Base-by-base conservation (phyloP, 2,888 invertebrate species). In the Heterodera filipjevi region DNA sequence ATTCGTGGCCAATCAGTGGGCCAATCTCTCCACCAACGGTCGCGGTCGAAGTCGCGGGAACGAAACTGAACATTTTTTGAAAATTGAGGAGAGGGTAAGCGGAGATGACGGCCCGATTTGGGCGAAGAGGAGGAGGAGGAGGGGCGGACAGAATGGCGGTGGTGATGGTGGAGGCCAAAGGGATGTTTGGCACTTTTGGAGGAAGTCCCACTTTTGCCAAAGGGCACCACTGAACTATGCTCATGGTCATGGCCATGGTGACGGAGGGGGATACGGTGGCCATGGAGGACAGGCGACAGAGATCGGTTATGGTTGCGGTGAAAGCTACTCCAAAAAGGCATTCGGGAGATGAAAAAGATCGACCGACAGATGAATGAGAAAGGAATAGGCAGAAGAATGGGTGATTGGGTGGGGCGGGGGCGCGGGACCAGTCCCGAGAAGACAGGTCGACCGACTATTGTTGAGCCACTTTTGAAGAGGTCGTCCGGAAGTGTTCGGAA, bases 21-120 rank as follows among this genome's bases (percentile, higher is more conserved):
- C 88, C 88, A 88, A 77, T 88, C 87, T 46, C 82, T 81, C 87
- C 87, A 88, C 86, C 85, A 88, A 77, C 82, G 86, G 79, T 88
- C 87, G 35, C 84, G 80, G 77, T 87, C 84, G 64, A 84, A 80
- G 64, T 73, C 73, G 66, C 53, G 75, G 46, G 75, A 75, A n/a
- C 84, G 83, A 81, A 88, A 88, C 87, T 88, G 82, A 84, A 88
- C 85, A 39, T 27, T n/a, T 5, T 27, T n/a, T n/a, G 59, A n/a
- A 27, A 5, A 22, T 16, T 59, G 59, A 59, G 59, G n/a, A n/a
- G 59, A 59, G n/a, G 59, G 10, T 6, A 27, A 22, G 59, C 59
- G 59, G 59, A 59, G 59, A 59, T n/a, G 59, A 8, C 53, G 53
- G 10, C 19, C 5, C 10, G 22, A n/a, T 59, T 59, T 59, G 5